Percentiles rank a stretch among this genome's conserved stretches.
Evolutionary conservation across 2,888 invertebrate genomes (phyloP).

Genomic region (Perithous albicinctus): DNA sequence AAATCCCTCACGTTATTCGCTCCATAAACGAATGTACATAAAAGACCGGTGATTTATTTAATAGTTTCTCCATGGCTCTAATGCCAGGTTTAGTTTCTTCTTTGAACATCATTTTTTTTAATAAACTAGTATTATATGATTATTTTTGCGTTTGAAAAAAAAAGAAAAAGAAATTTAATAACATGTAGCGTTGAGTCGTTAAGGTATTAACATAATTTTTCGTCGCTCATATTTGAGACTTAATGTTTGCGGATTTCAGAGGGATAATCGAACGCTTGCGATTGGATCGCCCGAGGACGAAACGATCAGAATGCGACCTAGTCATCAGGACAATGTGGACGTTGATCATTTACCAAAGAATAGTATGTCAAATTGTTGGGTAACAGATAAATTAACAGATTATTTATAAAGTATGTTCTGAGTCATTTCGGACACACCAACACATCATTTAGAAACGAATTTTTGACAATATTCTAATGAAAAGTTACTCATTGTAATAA

Average conservation of each 20-base stretch:
- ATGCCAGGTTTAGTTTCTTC: slow-evolving; percentile 26
- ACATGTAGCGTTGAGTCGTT: neutral
- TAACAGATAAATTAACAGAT: neutral
- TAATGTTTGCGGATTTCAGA: slow-evolving; percentile 70
- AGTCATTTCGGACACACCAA: too few relatives aligned
- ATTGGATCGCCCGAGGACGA: slow-evolving; percentile 51
- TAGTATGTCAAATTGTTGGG: slow-evolving; percentile 68
- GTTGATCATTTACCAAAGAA: slow-evolving; percentile 74
- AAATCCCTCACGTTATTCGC: slow-evolving; percentile 1
- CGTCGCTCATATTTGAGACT: slow-evolving; percentile 7
- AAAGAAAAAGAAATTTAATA: slow-evolving; percentile 7
- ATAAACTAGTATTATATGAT: slow-evolving; percentile 10
- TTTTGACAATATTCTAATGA: too few relatives aligned
- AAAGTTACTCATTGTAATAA: too few relatives aligned
- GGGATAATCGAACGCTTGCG: slow-evolving; percentile 67
- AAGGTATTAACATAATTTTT: neutral
- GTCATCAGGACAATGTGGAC: slow-evolving; percentile 59
- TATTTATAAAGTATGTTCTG: too few relatives aligned
- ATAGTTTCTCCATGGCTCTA: slow-evolving; percentile 10
- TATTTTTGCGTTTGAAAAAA: neutral
- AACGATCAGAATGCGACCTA: slow-evolving; percentile 58
- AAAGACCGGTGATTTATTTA: slow-evolving; percentile 23
- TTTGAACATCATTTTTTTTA: too few relatives aligned
- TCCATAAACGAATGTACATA: neutral
- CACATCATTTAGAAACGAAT: too few relatives aligned